A percentile compares a stretch with the other conserved stretches of the same genome.
Conservation (phyloP, 2,888 invertebrate genomes). For the Mythimna lalbum region DNA sequence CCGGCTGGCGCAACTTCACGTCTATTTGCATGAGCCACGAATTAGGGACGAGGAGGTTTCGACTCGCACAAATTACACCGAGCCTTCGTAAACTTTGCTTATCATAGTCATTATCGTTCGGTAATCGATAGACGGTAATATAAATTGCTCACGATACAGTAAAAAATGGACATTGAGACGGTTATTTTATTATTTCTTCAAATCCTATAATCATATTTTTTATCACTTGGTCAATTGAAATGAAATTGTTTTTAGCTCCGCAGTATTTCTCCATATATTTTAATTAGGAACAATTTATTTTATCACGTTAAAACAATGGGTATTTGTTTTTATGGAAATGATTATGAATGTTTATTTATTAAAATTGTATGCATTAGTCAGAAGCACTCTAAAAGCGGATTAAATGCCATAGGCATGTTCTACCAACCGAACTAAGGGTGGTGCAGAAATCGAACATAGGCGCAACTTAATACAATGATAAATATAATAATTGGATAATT, state of each 20-base stretch:
- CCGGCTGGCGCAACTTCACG: constrained; percentile 70
- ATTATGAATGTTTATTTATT: not conserved
- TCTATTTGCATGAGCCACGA: constrained; percentile 76
- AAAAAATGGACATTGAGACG: constrained; percentile 28
- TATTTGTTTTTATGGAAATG: not conserved
- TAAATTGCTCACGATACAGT: constrained; percentile 65
- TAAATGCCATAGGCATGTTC: too few species aligned
- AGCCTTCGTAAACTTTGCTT: constrained; percentile 47
- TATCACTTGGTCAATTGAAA: constrained; percentile 21
- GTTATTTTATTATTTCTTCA: constrained; percentile 31
- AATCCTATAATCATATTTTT: constrained; percentile 32
- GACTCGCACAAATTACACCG: constrained; percentile 59
- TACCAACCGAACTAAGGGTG: too few species aligned
- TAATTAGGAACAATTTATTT: not conserved
- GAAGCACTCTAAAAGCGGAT: too few species aligned
- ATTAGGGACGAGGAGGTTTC: constrained; percentile 81
- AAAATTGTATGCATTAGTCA: too few species aligned
- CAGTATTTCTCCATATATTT: not conserved
- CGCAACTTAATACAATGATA: too few species aligned
- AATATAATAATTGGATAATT: too few species aligned
- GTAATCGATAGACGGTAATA: constrained; percentile 64
- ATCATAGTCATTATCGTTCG: constrained; percentile 65
- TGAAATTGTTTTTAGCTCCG: constrained; percentile 17
- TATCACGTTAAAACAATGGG: not conserved
- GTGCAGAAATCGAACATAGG: too few species aligned